Conservation (phyloP, 2,888 invertebrate species). For the Tinea trinotella region DNA sequence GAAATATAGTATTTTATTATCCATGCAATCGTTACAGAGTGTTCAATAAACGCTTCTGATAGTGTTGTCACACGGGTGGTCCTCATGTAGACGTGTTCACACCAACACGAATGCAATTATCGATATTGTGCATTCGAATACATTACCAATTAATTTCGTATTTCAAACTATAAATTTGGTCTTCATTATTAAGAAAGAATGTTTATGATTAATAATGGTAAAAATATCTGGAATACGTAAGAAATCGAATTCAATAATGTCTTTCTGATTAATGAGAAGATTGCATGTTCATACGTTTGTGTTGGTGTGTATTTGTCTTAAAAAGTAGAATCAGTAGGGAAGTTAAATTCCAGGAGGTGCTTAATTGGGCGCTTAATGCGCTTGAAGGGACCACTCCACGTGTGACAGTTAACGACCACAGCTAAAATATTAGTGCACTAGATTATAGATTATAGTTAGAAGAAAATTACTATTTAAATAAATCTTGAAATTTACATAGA, state of each 20-base stretch:
- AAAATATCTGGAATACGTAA: too few species aligned
- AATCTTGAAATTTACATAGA: constrained; percentile 70
- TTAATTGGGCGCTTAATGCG: background rate
- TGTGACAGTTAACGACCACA: constrained; percentile 3
- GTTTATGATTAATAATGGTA: too few species aligned
- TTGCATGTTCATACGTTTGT: too few species aligned
- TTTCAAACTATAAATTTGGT: too few species aligned
- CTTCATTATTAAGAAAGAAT: too few species aligned
- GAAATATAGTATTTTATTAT: constrained; percentile 58
- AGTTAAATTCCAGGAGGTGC: constrained; percentile 7
- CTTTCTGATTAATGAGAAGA: too few species aligned
- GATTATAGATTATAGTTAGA: constrained; percentile 49
- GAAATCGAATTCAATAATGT: too few species aligned
- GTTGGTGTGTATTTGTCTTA: too few species aligned
- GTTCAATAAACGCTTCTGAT: background rate
- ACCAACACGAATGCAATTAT: background rate
- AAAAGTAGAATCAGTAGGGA: constrained; percentile 1
- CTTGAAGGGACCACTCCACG: background rate
- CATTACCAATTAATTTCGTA: too few species aligned
- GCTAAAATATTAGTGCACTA: constrained; percentile 54
- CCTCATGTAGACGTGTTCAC: background rate
- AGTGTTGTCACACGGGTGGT: background rate
- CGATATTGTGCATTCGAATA: too few species aligned
- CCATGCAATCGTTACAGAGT: constrained; percentile 28
- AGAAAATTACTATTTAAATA: constrained; percentile 56